Conservation (phyloP, 2,797 vertebrate genomes). For the Myotis planiceps region DNA sequence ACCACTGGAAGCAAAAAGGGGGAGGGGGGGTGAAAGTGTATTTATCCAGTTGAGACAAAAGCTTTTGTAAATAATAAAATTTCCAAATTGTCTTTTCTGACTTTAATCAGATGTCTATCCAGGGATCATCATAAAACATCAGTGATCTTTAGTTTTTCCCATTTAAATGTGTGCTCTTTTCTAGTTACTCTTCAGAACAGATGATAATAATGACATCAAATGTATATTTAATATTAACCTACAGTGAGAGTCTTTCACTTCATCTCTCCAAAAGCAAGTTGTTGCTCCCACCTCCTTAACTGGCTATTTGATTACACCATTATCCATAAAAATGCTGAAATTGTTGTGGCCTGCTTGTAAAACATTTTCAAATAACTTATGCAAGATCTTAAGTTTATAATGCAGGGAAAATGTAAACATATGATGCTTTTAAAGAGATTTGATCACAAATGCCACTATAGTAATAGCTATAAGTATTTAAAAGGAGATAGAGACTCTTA, state of each 20-base stretch:
- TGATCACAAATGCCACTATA: background rate
- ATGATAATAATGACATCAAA: background rate
- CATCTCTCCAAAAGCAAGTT: background rate
- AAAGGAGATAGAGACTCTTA: background rate
- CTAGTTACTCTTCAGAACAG: background rate
- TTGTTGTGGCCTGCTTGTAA: background rate
- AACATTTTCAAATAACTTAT: constrained; percentile 31
- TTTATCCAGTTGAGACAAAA: background rate
- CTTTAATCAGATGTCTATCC: background rate
- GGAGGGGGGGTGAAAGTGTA: background rate
- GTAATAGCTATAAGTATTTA: background rate
- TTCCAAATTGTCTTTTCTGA: background rate
- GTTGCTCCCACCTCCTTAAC: background rate
- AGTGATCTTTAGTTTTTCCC: background rate
- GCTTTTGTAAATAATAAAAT: background rate
- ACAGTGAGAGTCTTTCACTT: background rate
- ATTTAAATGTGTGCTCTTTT: background rate
- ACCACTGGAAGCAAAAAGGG: background rate
- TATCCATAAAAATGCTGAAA: background rate
- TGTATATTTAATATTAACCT: background rate
- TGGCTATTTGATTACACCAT: background rate
- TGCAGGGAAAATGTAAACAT: constrained; percentile 1
- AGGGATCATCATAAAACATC: background rate
- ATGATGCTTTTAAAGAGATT: background rate
- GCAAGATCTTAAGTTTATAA: background rate